Base-by-base conservation (phyloP, 2,888 invertebrate genomes). In the Caenorhabditis panamensis region DNA sequence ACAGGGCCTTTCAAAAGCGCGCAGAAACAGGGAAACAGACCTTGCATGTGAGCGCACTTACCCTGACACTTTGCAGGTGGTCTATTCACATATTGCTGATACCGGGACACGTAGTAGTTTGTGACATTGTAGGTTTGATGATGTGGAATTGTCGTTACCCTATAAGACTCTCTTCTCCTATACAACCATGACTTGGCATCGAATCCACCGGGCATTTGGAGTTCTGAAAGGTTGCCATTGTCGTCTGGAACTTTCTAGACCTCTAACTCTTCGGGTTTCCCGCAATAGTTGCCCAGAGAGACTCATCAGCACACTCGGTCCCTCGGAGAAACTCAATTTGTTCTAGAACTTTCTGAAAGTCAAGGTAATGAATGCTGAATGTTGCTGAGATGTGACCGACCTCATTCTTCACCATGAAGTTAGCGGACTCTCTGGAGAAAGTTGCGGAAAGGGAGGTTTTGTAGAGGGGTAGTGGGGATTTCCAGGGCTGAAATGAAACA, bases 391-490 rank as follows among this genome's bases (percentile, higher is more conserved):
- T n/a, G n/a, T n/a, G n/a, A n/a, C 54, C 22, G 18, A 78, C 78
- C 54, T 64, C 31, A 37, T 36, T 76, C 0, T n/a, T 20, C 0
- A 76, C 31, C 62, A 84, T 79, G 24, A 66, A 72, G 54, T 82
- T 64, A 0, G 82, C 85, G 13, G 83, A 73, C 41, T 69, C 58
- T 8, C 85, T 41, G 1, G 83, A 79, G 51, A 85, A 75, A 2
- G 78, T 37, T 2, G 83, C 80, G 0, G 85, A 85, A 20, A 85
- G 62, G 1, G 83, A 83, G 8, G 85, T 77, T 51, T 85, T 85
- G 59, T 31, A 77, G 11, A 84, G 63, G 0, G 79, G 82, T 4
- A 84, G 69, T 0, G 84, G 84, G 0, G 83, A 77, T 22, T 71
- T 75, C 44, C 49, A 59, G 22, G 69, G 49, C 84, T 84, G 61